Evolutionary conservation across 2,888 invertebrate genomes (phyloP).

Genomic region (Galerucella calmariensis): DNA sequence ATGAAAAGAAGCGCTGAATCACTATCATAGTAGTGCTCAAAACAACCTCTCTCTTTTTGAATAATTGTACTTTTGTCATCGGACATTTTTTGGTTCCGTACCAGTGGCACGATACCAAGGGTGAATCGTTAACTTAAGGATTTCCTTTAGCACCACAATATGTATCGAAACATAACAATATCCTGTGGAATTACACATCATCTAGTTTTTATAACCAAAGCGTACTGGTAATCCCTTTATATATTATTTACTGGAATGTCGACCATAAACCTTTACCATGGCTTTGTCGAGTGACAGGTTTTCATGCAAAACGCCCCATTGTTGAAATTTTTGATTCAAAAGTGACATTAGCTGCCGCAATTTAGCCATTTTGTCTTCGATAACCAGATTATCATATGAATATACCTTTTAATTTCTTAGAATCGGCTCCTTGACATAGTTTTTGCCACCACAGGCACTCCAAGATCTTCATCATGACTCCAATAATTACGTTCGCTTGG

Average conservation of each 20-base stretch:
- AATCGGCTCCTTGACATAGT: constrained; percentile 47
- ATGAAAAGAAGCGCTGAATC: no score
- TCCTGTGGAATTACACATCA: constrained; percentile 48
- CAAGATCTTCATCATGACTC: constrained; percentile 1
- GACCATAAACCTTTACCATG: constrained; percentile 51
- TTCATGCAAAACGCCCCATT: constrained; percentile 41
- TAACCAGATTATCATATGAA: constrained; percentile 42
- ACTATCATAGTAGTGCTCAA: no score
- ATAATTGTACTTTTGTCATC: no score
- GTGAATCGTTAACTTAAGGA: no score
- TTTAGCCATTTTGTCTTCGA: constrained; percentile 38
- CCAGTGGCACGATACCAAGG: no score
- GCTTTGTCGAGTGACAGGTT: constrained; percentile 42
- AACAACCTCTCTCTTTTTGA: no score
- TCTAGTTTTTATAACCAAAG: constrained; percentile 54
- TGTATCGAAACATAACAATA: constrained; percentile 51
- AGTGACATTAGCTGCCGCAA: constrained; percentile 27
- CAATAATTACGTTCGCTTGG: constrained; percentile 3
- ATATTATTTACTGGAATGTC: constrained; percentile 47
- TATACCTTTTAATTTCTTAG: constrained; percentile 41
- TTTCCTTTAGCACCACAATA: constrained; percentile 16
- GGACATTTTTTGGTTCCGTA: no score
- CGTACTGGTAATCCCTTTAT: constrained; percentile 52
- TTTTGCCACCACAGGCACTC: background rate
- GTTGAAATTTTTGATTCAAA: constrained; percentile 36